A percentile compares a stretch with the other conserved stretches of the same genome.
These are phyloP conservation scores for Pseudococcus viburni DNA, from an alignment of 2,888 invertebrate species.

Conservation along the genomic window DNA sequence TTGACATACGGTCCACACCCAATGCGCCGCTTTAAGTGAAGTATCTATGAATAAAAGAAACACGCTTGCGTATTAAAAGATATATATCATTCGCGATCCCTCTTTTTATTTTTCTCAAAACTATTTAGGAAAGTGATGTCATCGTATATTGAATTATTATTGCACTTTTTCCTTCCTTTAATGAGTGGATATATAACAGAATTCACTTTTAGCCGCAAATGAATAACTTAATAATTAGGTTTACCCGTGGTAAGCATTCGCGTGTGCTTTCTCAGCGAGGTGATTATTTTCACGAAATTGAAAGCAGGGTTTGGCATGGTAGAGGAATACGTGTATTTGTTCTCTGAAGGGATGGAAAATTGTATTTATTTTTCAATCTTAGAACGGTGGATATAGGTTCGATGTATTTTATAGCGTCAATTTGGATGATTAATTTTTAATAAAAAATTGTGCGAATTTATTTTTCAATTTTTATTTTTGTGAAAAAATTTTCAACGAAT, in stretches of 20 bases:
- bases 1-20: slow-evolving; percentile 66
- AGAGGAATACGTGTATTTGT: background rate
- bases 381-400: background rate
- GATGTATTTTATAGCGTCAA: too few species aligned
- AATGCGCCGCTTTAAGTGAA: slow-evolving; percentile 60
- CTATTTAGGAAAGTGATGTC: slow-evolving; percentile 45
- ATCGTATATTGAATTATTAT: slow-evolving; percentile 50
- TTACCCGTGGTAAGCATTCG: background rate
- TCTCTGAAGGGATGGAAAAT: background rate
- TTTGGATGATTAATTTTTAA: too few species aligned
- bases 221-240: slow-evolving; percentile 12
- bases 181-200: background rate
- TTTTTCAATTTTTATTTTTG: background rate
- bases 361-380: background rate
- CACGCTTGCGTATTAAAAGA: slow-evolving; percentile 64
- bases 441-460: too few species aligned
- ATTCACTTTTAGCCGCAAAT: background rate
- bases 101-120: slow-evolving; percentile 53
- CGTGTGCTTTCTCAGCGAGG: background rate
- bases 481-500: background rate
- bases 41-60: slow-evolving; percentile 54
- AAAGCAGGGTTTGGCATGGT: background rate
- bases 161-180: slow-evolving; percentile 51
- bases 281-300: background rate
- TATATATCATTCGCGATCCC: slow-evolving; percentile 31